Conservation (phyloP, 2,888 invertebrate genomes). For the Strigamia crassipes region DNA sequence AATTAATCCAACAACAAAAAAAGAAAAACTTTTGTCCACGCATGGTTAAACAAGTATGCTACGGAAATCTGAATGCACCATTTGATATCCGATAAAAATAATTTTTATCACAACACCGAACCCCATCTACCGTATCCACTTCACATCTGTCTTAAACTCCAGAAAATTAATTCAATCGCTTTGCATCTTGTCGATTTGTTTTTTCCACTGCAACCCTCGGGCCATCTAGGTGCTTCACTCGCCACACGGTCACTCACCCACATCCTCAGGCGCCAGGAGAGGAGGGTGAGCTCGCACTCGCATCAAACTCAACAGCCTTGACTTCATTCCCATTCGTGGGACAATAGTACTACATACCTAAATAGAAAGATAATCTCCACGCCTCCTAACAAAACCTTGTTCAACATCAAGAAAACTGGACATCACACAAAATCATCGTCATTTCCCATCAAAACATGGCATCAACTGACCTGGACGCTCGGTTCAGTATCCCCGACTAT, state of each 20-base stretch:
- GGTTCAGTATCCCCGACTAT: constrained; percentile 67
- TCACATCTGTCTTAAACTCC: no score
- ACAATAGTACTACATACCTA: neutral
- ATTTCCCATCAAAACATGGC: constrained; percentile 5
- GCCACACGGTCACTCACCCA: constrained; percentile 33
- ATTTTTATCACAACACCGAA: no score
- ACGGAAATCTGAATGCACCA: no score
- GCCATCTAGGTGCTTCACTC: neutral
- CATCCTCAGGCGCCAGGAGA: constrained; percentile 31
- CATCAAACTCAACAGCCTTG: neutral
- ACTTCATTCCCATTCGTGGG: constrained; percentile 1
- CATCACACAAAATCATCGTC: neutral
- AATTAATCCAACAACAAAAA: no score
- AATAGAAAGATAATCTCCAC: neutral
- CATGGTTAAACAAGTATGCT: no score
- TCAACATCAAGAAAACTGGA: neutral
- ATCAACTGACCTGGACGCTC: constrained; percentile 19
- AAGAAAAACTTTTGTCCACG: no score
- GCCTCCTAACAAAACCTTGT: neutral
- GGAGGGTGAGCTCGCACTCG: neutral
- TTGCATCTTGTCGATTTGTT: no score
- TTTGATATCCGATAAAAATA: no score
- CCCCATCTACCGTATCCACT: no score
- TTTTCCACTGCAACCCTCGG: neutral
- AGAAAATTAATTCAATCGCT: no score